These are phyloP conservation scores for Baccha elongata DNA, from an alignment of 2,888 invertebrate species.

Conservation along the genomic window DNA sequence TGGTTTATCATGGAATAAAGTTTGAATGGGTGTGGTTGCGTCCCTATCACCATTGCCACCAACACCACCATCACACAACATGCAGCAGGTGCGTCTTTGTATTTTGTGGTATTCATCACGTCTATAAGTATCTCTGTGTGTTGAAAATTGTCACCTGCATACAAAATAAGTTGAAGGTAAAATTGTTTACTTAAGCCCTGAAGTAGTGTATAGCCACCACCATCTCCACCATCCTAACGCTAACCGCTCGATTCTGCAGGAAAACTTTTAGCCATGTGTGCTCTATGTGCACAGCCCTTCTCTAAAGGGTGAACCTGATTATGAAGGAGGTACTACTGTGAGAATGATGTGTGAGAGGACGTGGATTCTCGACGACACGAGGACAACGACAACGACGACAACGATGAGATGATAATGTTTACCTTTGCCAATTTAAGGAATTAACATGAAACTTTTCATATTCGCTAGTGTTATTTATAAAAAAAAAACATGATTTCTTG, in stretches of 20 bases:
- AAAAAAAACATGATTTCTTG: slow-evolving; percentile 40
- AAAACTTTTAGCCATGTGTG: slow-evolving; percentile 32
- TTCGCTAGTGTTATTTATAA: background rate
- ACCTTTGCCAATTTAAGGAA: slow-evolving; percentile 68
- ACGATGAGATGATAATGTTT: slow-evolving; percentile 58
- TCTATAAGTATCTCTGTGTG: slow-evolving; percentile 14
- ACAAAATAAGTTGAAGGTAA: slow-evolving; percentile 64
- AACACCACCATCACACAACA: background rate
- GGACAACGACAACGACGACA: background rate
- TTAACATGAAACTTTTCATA: slow-evolving; percentile 54
- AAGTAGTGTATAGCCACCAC: slow-evolving; percentile 38
- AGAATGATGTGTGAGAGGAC: slow-evolving; percentile 27
- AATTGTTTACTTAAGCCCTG: slow-evolving; percentile 59
- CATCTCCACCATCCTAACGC: background rate
- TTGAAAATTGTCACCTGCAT: slow-evolving; percentile 68
- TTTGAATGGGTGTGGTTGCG: slow-evolving; percentile 38
- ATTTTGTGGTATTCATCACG: slow-evolving; percentile 44
- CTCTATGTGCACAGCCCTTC: background rate
- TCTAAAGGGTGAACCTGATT: slow-evolving; percentile 16
- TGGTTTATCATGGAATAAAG: slow-evolving; percentile 59
- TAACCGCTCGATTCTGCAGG: slow-evolving; percentile 21
- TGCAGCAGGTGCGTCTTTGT: slow-evolving; percentile 63
- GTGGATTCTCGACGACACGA: slow-evolving; percentile 7
- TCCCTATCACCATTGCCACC: slow-evolving; percentile 4
- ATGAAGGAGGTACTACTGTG: slow-evolving; percentile 11